Evolutionary conservation across 2,797 vertebrate genomes (phyloP).

Genomic region (Poeciliopsis turneri): DNA sequence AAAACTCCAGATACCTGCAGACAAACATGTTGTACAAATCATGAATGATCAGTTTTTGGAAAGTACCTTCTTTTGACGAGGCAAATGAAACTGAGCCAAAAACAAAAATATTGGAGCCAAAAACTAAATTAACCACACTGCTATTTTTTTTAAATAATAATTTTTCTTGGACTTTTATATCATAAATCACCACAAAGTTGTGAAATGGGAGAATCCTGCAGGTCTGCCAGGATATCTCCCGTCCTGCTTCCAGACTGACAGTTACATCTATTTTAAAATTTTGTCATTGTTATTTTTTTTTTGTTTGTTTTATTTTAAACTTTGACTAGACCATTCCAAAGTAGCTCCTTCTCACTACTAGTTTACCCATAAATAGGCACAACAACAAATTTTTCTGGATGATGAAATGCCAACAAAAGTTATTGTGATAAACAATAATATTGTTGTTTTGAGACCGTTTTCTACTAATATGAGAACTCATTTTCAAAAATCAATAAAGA

Average conservation of each 20-base stretch:
- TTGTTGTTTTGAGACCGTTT: too few species aligned
- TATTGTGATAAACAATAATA: too few species aligned
- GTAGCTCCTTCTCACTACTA: neutral
- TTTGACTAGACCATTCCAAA: neutral
- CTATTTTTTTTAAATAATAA: neutral
- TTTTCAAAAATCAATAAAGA: too few species aligned
- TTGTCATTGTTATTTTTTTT: neutral
- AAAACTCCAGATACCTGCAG: conserved; percentile 32
- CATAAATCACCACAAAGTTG: neutral
- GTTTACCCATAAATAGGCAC: neutral
- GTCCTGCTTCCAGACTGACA: neutral
- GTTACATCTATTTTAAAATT: neutral
- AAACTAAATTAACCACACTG: neutral
- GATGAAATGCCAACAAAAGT: too few species aligned
- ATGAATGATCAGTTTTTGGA: conserved; percentile 22
- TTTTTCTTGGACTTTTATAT: neutral
- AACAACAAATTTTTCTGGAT: too few species aligned
- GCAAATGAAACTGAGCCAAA: conserved; percentile 20
- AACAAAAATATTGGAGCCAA: conserved; percentile 27
- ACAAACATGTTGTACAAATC: conserved; percentile 42
- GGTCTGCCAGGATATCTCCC: neutral
- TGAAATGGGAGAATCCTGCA: neutral
- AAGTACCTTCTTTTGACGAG: neutral
- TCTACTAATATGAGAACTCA: too few species aligned
- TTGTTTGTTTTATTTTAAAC: neutral